Evolutionary conservation across 2,797 vertebrate species (phyloP).

Genomic region (Anabas testudineus): DNA sequence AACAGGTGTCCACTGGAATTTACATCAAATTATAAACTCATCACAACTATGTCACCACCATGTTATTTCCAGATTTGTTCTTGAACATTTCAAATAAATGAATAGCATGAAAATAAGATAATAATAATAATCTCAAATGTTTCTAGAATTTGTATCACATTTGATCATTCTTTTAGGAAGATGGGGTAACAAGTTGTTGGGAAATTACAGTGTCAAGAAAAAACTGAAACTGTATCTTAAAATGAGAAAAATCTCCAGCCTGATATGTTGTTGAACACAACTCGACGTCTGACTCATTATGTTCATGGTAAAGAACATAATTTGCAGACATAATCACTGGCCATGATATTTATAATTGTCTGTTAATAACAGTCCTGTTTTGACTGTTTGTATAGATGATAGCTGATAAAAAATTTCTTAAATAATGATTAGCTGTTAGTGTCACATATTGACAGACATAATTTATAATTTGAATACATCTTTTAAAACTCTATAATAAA

Average conservation of each 20-base stretch:
- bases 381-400: slow-evolving; percentile 36
- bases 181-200: neutral
- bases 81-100: too few species aligned
- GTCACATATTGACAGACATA: slow-evolving; percentile 51
- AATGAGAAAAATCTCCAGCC: too few species aligned
- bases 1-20: neutral
- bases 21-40: neutral
- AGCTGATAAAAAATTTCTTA: slow-evolving; percentile 27
- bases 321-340: too few species aligned
- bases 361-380: slow-evolving; percentile 55
- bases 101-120: too few species aligned
- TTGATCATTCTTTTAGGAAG: neutral
- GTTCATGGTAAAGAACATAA: too few species aligned
- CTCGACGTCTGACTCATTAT: too few species aligned
- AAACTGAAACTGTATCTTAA: too few species aligned
- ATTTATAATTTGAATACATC: slow-evolving; percentile 37
- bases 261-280: too few species aligned
- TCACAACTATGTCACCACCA: neutral
- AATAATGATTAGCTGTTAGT: slow-evolving; percentile 38
- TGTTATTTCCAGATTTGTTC: neutral
- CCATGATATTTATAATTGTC: neutral
- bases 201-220: neutral
- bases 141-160: neutral
- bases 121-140: too few species aligned
- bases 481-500: slow-evolving; percentile 54